Conservation (phyloP, 2,888 invertebrate genomes). For the Limnephilus auricula region DNA sequence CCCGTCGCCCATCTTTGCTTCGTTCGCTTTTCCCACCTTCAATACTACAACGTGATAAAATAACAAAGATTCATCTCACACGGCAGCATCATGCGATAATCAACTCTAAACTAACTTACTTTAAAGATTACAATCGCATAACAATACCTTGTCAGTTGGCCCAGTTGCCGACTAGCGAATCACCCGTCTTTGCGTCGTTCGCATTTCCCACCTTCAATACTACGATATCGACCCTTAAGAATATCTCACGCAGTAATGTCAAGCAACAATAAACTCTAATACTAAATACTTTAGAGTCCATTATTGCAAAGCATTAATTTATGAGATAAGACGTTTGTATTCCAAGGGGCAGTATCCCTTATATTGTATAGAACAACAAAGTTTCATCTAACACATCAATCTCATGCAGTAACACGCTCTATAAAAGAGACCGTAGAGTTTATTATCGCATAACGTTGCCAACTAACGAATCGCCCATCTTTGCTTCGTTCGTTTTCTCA, state of each 20-base stretch:
- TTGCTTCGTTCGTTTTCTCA: constrained; percentile 52
- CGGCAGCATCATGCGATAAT: neutral
- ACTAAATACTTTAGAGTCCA: too few relatives aligned
- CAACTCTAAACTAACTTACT: neutral
- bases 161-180: constrained; percentile 12
- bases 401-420: too few relatives aligned
- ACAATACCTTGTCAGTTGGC: too few relatives aligned
- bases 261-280: neutral
- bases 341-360: too few relatives aligned
- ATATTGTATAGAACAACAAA: too few relatives aligned
- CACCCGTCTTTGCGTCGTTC: constrained; percentile 58
- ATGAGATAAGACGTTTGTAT: too few relatives aligned
- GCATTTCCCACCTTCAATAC: constrained; percentile 37
- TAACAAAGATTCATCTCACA: neutral
- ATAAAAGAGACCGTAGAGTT: too few relatives aligned
- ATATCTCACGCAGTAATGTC: neutral
- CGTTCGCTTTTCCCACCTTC: constrained; percentile 50
- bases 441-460: too few relatives aligned
- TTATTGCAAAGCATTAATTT: too few relatives aligned
- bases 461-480: constrained; percentile 49
- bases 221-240: neutral
- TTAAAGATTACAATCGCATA: neutral
- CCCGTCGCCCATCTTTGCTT: constrained; percentile 61
- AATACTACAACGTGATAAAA: neutral
- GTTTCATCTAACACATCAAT: too few relatives aligned